A percentile compares a stretch with the other conserved stretches of the same genome.
Conservation (phyloP, 2,888 invertebrate genomes). For the Leistus spinibarbis region DNA sequence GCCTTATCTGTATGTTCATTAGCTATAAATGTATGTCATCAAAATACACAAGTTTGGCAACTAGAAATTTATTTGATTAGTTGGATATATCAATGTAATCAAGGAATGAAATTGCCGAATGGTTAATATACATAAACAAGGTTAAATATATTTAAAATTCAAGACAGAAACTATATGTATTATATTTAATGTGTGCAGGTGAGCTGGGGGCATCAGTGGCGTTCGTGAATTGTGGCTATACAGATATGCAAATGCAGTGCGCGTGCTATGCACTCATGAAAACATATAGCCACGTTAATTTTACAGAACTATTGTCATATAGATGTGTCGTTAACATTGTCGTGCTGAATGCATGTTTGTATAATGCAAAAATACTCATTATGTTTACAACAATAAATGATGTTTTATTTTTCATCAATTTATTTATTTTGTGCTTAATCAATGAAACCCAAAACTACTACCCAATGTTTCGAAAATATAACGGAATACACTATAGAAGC, state of each 20-base stretch:
- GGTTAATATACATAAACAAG: background rate
- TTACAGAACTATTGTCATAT: too few relatives aligned
- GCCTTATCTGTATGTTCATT: background rate
- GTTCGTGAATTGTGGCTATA: background rate
- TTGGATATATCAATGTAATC: background rate
- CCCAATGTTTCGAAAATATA: background rate
- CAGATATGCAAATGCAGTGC: background rate
- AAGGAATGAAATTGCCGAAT: background rate
- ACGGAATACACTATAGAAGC: background rate
- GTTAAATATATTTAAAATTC: background rate
- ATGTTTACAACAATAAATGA: too few relatives aligned
- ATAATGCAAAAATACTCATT: too few relatives aligned
- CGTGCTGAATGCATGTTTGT: too few relatives aligned
- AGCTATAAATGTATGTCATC: background rate
- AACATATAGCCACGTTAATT: background rate
- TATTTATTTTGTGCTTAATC: too few relatives aligned
- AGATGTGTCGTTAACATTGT: too few relatives aligned
- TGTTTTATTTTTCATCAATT: too few relatives aligned
- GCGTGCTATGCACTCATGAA: background rate
- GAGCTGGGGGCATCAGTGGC: background rate
- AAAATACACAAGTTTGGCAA: background rate
- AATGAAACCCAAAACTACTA: too few relatives aligned
- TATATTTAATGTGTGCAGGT: background rate
- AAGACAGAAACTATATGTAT: background rate
- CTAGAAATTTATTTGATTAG: background rate